Base-by-base conservation (phyloP, 2,113 vertebrate genomes). In the Stictonetta naevosa region DNA sequence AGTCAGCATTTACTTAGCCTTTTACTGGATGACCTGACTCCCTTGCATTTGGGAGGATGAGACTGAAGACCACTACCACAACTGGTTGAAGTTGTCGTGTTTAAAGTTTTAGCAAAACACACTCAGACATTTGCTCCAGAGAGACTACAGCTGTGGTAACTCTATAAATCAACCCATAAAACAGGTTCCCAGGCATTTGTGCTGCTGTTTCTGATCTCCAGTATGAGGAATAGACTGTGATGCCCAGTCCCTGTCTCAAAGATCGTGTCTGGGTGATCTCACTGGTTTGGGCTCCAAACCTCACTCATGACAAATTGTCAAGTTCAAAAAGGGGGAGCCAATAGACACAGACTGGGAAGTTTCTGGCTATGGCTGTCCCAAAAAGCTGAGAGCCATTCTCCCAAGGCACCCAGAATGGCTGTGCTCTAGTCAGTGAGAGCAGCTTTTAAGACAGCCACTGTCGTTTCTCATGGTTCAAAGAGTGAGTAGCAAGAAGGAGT, bases 401-500 rank as follows among this genome's bases (percentile, higher is more conserved):
- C 4, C 59, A 71, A 83, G 75, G 77, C 42, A 88, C 58, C 69
- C 58, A 69, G 88, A 96, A 96, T 82, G 94, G 87, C 86, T 86
- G 26, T 84, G 28, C 77, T 92, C 66, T 83, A 86, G 76, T 95
- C 92, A n/a, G 83, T 38, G 60, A 88, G 79, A 92, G 73, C 52
- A 50, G 86, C 90, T 94, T 96, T 92, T 94, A 92, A 96, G 90
- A 72, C 28, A 84, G 68, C 81, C 87, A 52, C 91, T 97, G 98
- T 93, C 83, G 97, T 95, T 97, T 96, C 79, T 95, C 91, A 66
- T 21, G 69, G 82, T 97, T 95, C 88, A 97, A 93, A 96, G 92
- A 95, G n/a, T 77, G 17, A 97, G 83, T 96, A 95, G 96, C 83
- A 97, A 96, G 97, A 97, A 79, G 50, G 90, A 96, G 87, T 76